Evolutionary conservation across 53 echinoderm and acorn worm genomes (phyloP).

Genomic region (Astropecten irregularis): DNA sequence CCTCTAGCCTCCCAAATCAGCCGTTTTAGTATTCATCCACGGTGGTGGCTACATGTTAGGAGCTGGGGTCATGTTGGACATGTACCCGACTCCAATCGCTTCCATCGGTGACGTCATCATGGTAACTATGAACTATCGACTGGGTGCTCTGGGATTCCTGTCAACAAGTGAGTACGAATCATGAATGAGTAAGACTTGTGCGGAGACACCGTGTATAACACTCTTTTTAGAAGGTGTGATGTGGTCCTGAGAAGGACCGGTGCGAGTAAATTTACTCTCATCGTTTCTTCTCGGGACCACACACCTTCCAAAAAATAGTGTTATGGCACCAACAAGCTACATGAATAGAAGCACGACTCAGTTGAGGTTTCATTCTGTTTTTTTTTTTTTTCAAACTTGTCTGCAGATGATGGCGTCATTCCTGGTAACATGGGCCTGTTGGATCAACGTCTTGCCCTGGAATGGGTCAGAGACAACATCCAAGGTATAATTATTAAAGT

Average conservation of each 20-base stretch:
- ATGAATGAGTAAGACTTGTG: background rate
- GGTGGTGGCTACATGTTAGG: slow-evolving; percentile 67
- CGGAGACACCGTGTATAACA: no score
- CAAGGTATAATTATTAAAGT: slow-evolving; percentile 33
- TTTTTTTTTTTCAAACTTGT: no score
- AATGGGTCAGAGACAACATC: slow-evolving; percentile 59
- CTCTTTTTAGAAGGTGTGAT: no score
- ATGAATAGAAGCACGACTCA: no score
- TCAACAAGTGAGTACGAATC: slow-evolving; percentile 61
- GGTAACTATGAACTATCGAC: slow-evolving; percentile 80
- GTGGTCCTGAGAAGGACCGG: no score
- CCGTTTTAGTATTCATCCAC: slow-evolving; percentile 73
- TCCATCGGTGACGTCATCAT: slow-evolving; percentile 49
- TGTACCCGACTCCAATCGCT: slow-evolving; percentile 16
- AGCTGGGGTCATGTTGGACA: background rate
- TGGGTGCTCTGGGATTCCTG: slow-evolving; percentile 74
- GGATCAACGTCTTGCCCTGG: slow-evolving; percentile 44
- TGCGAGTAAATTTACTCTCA: no score
- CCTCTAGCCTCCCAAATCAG: slow-evolving; percentile 32
- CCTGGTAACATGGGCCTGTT: slow-evolving; percentile 53
- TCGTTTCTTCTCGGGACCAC: no score
- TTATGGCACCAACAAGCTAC: no score
- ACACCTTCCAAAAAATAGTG: no score
- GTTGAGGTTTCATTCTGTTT: no score
- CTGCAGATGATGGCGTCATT: slow-evolving; percentile 53